phyloP scores from a whole-genome alignment of 2,888 invertebrate species.

The Tinea pellionella region DNA sequence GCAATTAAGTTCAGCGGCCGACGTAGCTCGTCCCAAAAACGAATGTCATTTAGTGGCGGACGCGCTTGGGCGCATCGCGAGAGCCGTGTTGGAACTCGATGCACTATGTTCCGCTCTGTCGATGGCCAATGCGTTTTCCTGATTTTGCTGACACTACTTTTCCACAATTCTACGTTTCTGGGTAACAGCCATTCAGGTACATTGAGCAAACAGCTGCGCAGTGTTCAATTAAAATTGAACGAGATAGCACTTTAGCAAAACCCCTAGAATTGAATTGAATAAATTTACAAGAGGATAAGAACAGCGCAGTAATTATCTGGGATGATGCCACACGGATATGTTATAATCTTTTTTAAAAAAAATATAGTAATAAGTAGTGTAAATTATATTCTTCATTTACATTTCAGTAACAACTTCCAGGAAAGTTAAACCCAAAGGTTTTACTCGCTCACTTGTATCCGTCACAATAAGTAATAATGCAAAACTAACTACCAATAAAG shows the following conservation, averaged over 20 bases:
- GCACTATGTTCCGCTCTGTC: constrained; percentile 35
- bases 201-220: constrained; percentile 1
- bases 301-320: too few relatives aligned
- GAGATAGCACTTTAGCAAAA: background rate
- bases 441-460: too few relatives aligned
- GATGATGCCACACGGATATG: too few relatives aligned
- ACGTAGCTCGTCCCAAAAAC: constrained; percentile 48
- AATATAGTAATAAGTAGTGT: too few relatives aligned
- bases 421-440: too few relatives aligned
- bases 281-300: too few relatives aligned
- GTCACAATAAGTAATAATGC: background rate
- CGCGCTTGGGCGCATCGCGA: constrained; percentile 18
- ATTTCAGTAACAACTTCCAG: too few relatives aligned
- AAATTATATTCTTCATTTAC: too few relatives aligned
- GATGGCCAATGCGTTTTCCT: constrained; percentile 54
- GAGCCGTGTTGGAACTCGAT: constrained; percentile 23
- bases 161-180: constrained; percentile 30
- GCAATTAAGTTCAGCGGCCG: constrained; percentile 58
- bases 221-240: constrained; percentile 7
- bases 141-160: constrained; percentile 54
- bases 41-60: constrained; percentile 44
- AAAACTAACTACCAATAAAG: background rate
- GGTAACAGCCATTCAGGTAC: background rate
- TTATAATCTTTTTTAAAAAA: too few relatives aligned
- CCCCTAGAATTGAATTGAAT: too few relatives aligned